Evolutionary conservation across 2,113 vertebrate species (phyloP).

Genomic region (Albula glossodonta): DNA sequence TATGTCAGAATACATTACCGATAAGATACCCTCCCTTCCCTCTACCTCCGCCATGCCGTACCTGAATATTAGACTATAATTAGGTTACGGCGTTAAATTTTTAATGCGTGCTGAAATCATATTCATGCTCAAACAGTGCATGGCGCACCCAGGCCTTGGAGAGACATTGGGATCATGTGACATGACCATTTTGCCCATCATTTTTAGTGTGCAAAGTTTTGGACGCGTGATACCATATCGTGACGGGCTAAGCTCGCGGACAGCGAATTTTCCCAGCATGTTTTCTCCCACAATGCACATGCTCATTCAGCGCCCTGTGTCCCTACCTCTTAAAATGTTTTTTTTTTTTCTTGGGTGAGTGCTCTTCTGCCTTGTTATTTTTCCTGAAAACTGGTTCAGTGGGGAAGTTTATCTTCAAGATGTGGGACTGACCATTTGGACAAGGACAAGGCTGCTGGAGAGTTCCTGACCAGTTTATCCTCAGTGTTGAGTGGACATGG

Average conservation of each 20-base stretch:
- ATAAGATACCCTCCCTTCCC: conserved; percentile 53
- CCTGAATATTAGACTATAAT: conserved; percentile 77
- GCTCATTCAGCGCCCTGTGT: background rate
- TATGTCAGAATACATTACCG: conserved; percentile 77
- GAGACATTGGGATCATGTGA: conserved; percentile 75
- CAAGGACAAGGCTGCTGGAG: too few relatives aligned
- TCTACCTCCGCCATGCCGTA: conserved; percentile 59
- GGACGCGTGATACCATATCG: conserved; percentile 47
- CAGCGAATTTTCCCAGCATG: background rate
- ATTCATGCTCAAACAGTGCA: conserved; percentile 74
- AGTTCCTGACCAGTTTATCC: too few relatives aligned
- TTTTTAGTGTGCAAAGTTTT: conserved; percentile 76
- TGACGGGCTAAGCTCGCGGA: background rate
- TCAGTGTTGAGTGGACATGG: too few relatives aligned
- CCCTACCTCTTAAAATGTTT: background rate
- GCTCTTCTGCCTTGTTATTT: background rate
- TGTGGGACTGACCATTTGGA: too few relatives aligned
- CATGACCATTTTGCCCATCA: conserved; percentile 72
- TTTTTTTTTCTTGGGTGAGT: background rate
- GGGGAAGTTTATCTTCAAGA: too few relatives aligned
- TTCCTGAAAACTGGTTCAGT: background rate
- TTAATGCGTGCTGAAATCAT: conserved; percentile 81
- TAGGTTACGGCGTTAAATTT: conserved; percentile 81
- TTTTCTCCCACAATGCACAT: background rate
- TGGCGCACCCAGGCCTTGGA: conserved; percentile 71